These are phyloP conservation scores for Eristalis intricaria DNA, from an alignment of 2,888 invertebrate genomes.

Conservation along the genomic window DNA sequence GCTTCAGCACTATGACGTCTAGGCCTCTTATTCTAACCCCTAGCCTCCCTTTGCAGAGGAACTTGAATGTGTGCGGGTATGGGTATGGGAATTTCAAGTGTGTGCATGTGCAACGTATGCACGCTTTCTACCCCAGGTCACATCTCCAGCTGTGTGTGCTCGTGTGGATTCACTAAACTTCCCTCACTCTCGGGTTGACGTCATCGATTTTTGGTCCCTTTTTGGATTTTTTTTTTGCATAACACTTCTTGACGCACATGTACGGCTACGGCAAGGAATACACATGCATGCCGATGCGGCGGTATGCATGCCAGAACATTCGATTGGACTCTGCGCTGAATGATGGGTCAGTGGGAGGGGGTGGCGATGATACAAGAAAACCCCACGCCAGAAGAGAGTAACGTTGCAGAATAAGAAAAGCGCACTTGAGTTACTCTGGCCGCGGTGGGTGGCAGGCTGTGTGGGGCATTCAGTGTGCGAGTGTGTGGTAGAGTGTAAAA, in stretches of 20 bases:
- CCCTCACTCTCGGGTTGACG: neutral
- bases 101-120: neutral
- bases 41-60: neutral
- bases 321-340: neutral
- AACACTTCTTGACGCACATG: neutral
- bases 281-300: neutral
- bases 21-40: too few species aligned
- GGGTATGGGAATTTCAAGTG: too few species aligned
- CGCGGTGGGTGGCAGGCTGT: neutral
- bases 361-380: neutral
- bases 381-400: neutral
- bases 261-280: neutral
- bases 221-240: neutral
- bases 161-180: neutral
- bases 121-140: neutral
- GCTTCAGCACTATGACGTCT: neutral
- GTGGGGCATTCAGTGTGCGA: neutral
- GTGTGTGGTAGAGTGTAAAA: neutral
- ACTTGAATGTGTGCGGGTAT: neutral
- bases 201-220: neutral
- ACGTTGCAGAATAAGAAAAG: slow-evolving; percentile 7
- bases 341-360: neutral
- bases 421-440: neutral
- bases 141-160: neutral
- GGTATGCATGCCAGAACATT: slow-evolving; percentile 4